Evolutionary conservation across 2,888 invertebrate genomes (phyloP).

Genomic region (Linnaemya tessellans): DNA sequence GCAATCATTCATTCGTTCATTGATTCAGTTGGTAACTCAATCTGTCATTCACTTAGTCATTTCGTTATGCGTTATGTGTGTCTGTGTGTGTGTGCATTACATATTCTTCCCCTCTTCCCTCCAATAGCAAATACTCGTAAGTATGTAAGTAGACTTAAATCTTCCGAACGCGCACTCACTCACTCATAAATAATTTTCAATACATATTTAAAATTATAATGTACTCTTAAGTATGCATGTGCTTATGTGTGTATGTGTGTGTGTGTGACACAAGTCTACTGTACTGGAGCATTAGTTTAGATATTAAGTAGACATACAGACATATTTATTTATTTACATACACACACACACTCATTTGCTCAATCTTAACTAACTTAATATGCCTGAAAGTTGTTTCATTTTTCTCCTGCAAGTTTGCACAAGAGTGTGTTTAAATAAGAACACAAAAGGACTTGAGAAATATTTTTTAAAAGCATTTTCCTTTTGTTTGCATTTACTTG

Average conservation of each 20-base stretch:
- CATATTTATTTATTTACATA: slow-evolving; percentile 4
- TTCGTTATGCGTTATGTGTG: slow-evolving; percentile 13
- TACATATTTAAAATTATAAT: slow-evolving; percentile 16
- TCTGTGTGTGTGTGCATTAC: background rate
- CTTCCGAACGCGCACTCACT: slow-evolving; percentile 7
- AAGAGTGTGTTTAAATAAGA: slow-evolving; percentile 46
- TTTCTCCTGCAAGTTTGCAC: slow-evolving; percentile 50
- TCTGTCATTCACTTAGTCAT: slow-evolving; percentile 47
- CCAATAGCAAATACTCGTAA: slow-evolving; percentile 33
- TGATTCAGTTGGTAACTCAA: slow-evolving; percentile 42
- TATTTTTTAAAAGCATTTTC: slow-evolving; percentile 38
- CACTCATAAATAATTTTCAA: slow-evolving; percentile 19
- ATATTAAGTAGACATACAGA: slow-evolving; percentile 18
- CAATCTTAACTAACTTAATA: slow-evolving; percentile 38
- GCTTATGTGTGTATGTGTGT: background rate
- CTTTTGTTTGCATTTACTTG: background rate
- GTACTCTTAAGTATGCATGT: slow-evolving; percentile 10
- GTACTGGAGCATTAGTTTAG: slow-evolving; percentile 39
- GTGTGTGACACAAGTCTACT: no score
- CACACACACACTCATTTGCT: background rate
- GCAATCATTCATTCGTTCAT: slow-evolving; percentile 55
- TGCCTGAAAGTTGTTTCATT: slow-evolving; percentile 30
- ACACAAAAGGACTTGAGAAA: slow-evolving; percentile 56
- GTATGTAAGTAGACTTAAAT: slow-evolving; percentile 50
- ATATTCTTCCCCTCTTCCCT: background rate